A percentile compares a stretch with the other conserved stretches of the same genome.
These are phyloP conservation scores for Phaedon cochleariae DNA, from an alignment of 2,888 invertebrate species.

Conservation along the genomic window DNA sequence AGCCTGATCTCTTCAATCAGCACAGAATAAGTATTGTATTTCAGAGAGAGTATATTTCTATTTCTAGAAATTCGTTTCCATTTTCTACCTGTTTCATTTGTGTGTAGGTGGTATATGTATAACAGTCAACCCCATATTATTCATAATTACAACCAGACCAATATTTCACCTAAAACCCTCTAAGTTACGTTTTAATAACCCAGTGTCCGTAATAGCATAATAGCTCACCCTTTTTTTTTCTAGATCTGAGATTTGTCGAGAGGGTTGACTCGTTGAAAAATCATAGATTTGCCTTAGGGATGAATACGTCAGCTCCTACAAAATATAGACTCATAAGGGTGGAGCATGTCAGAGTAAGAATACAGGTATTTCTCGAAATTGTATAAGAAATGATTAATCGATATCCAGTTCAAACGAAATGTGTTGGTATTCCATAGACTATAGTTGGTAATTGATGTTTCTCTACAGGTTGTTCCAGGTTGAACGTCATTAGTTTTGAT, in stretches of 20 bases:
- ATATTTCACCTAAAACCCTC: background rate
- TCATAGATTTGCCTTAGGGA: conserved; percentile 33
- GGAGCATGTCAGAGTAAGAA: conserved; percentile 25
- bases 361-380: conserved; percentile 26
- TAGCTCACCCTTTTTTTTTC: background rate
- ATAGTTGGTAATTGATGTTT: too few relatives aligned
- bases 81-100: background rate
- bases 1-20: too few relatives aligned
- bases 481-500: too few relatives aligned
- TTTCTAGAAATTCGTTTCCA: too few relatives aligned
- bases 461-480: too few relatives aligned
- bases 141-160: background rate
- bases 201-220: background rate
- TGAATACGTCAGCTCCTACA: conserved; percentile 44
- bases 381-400: background rate
- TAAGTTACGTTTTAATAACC: conserved; percentile 2
- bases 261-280: background rate
- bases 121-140: background rate
- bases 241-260: background rate
- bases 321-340: conserved; percentile 55
- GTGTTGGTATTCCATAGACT: too few relatives aligned
- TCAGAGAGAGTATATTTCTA: too few relatives aligned
- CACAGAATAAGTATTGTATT: too few relatives aligned
- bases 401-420: too few relatives aligned
- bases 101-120: background rate